phyloP scores from a whole-genome alignment of 2,797 vertebrate genomes.

The Macrochelys suwanniensis region DNA sequence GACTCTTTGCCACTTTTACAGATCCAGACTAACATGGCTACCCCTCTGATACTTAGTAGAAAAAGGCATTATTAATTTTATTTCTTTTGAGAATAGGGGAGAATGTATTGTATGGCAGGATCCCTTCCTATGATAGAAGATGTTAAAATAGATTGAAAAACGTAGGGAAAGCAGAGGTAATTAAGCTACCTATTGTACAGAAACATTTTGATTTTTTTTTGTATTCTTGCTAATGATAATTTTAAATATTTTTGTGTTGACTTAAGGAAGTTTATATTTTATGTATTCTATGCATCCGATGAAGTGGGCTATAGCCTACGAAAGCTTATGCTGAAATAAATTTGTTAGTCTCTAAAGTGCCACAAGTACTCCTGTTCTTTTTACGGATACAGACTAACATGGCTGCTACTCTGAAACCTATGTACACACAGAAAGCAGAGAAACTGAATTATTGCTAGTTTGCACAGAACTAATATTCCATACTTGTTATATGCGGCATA shows the following conservation, averaged over 20 bases:
- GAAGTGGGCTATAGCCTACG: too few species aligned
- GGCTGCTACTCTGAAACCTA: background rate
- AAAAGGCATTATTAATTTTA: conserved; percentile 56
- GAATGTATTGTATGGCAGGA: conserved; percentile 51
- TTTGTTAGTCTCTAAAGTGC: too few species aligned
- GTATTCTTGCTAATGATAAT: conserved; percentile 9
- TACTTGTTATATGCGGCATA: conserved; percentile 18
- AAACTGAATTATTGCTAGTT: conserved; percentile 30
- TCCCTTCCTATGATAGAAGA: conserved; percentile 41
- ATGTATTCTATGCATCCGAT: too few species aligned
- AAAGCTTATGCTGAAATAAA: too few species aligned
- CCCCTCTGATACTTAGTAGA: conserved; percentile 12
- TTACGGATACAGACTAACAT: too few species aligned
- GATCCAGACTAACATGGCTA: too few species aligned
- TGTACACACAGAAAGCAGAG: conserved; percentile 20
- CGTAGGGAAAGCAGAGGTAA: conserved; percentile 37
- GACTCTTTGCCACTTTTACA: too few species aligned
- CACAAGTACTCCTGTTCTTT: too few species aligned
- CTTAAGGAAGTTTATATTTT: background rate
- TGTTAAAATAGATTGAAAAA: conserved; percentile 57
- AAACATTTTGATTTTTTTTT: conserved; percentile 30
- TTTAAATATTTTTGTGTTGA: conserved; percentile 55
- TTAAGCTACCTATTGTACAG: background rate
- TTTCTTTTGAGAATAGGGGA: conserved; percentile 35
- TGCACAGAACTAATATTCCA: conserved; percentile 10